These are phyloP conservation scores for Smittia sp. DNA, from an alignment of 2,888 invertebrate genomes.

Conservation along the genomic window DNA sequence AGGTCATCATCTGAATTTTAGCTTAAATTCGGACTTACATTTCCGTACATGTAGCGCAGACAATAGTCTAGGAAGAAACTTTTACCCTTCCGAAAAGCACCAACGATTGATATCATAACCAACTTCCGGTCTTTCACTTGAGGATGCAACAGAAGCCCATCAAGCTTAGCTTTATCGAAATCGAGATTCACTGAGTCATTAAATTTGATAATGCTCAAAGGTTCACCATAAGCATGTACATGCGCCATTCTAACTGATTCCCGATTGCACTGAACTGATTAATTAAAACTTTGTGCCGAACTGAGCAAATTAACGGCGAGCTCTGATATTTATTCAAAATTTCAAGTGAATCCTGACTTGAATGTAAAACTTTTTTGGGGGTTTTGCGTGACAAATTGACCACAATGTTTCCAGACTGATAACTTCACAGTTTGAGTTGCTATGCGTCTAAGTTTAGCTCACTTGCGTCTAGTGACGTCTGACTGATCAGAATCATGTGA, in stretches of 20 bases:
- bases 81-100: constrained; percentile 42
- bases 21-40: neutral
- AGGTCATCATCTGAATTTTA: neutral
- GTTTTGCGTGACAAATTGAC: no score
- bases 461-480: no score
- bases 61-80: constrained; percentile 39
- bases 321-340: no score
- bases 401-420: no score
- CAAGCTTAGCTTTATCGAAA: neutral
- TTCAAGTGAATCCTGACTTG: no score
- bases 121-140: constrained; percentile 31
- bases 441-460: no score
- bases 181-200: neutral
- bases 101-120: constrained; percentile 28
- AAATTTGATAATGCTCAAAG: constrained; percentile 16
- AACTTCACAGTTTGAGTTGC: no score
- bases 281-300: no score
- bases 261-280: neutral
- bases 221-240: neutral
- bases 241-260: neutral
- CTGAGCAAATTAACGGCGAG: neutral
- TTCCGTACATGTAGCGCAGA: constrained; percentile 32
- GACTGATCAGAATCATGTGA: no score
- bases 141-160: constrained; percentile 16
- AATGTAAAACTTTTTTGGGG: no score